Percentiles rank a stretch among this genome's conserved stretches.
phyloP scores from a whole-genome alignment of 2,888 invertebrate species.

The Stenchaetothrips biformis region DNA sequence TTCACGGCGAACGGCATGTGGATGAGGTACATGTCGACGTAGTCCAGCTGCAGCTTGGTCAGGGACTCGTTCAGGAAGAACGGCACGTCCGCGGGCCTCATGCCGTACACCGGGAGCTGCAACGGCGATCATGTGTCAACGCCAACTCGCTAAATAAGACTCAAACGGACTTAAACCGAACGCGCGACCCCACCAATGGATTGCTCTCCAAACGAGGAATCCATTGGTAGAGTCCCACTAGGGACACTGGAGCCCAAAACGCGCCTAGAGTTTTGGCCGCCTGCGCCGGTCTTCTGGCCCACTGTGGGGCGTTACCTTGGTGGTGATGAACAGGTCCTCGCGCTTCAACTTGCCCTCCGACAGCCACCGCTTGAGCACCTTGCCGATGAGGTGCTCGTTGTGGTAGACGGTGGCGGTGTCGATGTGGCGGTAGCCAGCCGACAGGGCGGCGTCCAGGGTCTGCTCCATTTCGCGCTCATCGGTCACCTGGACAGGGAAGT shows the following conservation, averaged over 20 bases:
- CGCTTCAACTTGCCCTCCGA: slow-evolving; percentile 61
- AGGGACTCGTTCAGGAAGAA: slow-evolving; percentile 45
- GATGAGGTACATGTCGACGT: slow-evolving; percentile 50
- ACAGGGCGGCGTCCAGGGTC: slow-evolving; percentile 64
- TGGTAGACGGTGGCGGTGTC: slow-evolving; percentile 74
- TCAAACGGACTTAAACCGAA: too few relatives aligned
- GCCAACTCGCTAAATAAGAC: too few relatives aligned
- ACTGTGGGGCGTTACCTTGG: slow-evolving; percentile 63
- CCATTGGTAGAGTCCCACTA: too few relatives aligned
- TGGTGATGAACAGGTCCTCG: slow-evolving; percentile 77
- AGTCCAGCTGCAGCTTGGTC: slow-evolving; percentile 46
- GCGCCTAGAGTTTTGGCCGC: too few relatives aligned
- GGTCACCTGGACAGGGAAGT: too few relatives aligned
- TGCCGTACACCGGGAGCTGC: slow-evolving; percentile 50
- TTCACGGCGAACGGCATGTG: slow-evolving; percentile 51
- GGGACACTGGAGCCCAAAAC: too few relatives aligned
- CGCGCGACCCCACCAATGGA: too few relatives aligned
- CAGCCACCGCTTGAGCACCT: slow-evolving; percentile 66
- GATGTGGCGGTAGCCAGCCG: slow-evolving; percentile 75
- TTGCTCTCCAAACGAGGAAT: too few relatives aligned
- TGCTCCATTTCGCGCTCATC: slow-evolving; percentile 55
- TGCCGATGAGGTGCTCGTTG: slow-evolving; percentile 71
- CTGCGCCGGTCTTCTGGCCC: too few relatives aligned
- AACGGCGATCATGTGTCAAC: not conserved
- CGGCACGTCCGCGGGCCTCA: slow-evolving; percentile 45